A percentile compares a stretch with the other conserved stretches of the same genome.
These are phyloP conservation scores for Hirundo rustica DNA, from an alignment of 2,797 vertebrate species.

Conservation along the genomic window DNA sequence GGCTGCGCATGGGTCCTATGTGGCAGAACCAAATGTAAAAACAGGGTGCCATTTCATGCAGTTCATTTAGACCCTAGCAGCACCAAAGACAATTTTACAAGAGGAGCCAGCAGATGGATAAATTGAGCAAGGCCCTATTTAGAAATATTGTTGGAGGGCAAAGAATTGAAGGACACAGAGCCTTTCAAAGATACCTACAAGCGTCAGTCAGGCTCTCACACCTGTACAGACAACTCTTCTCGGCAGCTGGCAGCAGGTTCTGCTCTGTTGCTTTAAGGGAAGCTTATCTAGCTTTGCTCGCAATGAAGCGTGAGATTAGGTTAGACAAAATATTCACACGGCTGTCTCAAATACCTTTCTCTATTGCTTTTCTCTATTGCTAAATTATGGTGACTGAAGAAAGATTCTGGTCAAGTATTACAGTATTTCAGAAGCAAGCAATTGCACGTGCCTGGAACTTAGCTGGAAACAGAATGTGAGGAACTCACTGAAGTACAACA, in stretches of 20 bases:
- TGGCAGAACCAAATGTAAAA: not conserved
- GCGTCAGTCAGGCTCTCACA: not conserved
- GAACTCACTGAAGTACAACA: not conserved
- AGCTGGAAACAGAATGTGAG: not conserved
- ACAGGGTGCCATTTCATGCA: not conserved
- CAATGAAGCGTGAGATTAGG: not conserved
- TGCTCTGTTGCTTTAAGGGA: not conserved
- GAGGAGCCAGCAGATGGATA: not conserved
- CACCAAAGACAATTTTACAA: not conserved
- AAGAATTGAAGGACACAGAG: not conserved
- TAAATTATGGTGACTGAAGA: not conserved
- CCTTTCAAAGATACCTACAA: not conserved
- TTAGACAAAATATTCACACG: not conserved
- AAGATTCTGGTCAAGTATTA: not conserved
- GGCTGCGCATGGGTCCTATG: not conserved
- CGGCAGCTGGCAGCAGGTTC: not conserved
- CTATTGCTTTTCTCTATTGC: not conserved
- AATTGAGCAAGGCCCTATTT: not conserved
- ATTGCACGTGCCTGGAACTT: not conserved
- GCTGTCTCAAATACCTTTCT: not conserved
- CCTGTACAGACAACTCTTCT: not conserved
- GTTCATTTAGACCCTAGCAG: not conserved
- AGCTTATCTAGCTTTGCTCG: not conserved
- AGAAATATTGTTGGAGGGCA: not conserved
- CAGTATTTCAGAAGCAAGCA: not conserved